These are phyloP conservation scores for Nothura maculosa DNA, from an alignment of 2,797 vertebrate genomes.

Conservation along the genomic window DNA sequence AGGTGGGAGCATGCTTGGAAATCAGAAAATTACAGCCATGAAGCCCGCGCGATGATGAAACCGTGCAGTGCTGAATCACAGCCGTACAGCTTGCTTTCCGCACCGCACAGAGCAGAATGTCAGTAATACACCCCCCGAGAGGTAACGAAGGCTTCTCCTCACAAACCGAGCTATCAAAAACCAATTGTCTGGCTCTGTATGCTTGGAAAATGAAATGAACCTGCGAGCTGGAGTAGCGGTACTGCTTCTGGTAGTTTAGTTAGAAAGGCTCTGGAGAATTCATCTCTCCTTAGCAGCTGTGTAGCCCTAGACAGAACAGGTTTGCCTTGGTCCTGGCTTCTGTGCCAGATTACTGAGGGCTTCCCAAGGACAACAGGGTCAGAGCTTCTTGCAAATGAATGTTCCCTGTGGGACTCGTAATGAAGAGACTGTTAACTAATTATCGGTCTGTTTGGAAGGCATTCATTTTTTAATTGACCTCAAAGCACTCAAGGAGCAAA, in stretches of 20 bases:
- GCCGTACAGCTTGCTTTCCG: constrained; percentile 21
- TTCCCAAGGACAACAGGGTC: constrained; percentile 74
- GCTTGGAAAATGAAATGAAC: constrained; percentile 67
- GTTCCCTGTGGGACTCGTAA: constrained; percentile 62
- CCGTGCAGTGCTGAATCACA: not conserved
- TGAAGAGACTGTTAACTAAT: constrained; percentile 76
- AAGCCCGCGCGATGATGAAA: constrained; percentile 26
- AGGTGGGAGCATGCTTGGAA: constrained; percentile 21
- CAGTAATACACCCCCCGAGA: constrained; percentile 28
- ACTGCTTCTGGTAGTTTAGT: constrained; percentile 56
- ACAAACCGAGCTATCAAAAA: constrained; percentile 58
- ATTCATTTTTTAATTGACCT: constrained; percentile 72
- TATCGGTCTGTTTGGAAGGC: constrained; percentile 67
- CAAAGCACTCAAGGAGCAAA: constrained; percentile 58
- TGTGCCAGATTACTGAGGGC: constrained; percentile 60
- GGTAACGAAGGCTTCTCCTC: constrained; percentile 62
- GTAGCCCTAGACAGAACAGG: constrained; percentile 41
- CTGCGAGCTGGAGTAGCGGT: not conserved
- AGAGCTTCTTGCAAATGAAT: constrained; percentile 65
- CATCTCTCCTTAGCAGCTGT: constrained; percentile 37
- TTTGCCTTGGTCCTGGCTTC: constrained; percentile 42
- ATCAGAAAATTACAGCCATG: constrained; percentile 61
- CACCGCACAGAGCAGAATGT: not conserved
- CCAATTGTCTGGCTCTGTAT: constrained; percentile 44
- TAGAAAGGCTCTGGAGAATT: constrained; percentile 47